phyloP scores from a whole-genome alignment of 2,797 vertebrate genomes.

The Melopsittacus undulatus region DNA sequence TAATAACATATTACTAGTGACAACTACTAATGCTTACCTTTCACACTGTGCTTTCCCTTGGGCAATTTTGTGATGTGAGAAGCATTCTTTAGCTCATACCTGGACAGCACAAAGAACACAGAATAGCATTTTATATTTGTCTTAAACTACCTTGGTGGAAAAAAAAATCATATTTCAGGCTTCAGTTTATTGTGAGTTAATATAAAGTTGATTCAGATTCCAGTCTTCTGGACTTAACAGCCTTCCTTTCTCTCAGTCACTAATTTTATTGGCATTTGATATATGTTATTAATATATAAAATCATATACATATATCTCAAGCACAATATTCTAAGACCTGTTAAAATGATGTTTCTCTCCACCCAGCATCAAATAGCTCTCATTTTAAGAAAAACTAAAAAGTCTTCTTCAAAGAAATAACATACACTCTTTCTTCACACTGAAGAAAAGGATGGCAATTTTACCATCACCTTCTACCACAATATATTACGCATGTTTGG shows the following conservation, averaged over 20 bases:
- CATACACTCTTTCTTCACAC: neutral
- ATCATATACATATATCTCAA: neutral
- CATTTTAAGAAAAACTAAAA: neutral
- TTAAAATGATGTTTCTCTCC: neutral
- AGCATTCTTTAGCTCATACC: constrained; percentile 95
- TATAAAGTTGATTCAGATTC: neutral
- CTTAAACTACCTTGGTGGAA: neutral
- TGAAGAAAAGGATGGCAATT: neutral
- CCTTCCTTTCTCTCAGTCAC: neutral
- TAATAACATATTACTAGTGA: neutral
- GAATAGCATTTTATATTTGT: neutral
- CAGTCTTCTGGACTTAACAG: neutral
- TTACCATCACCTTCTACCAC: neutral
- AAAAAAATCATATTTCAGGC: neutral
- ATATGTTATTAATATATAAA: neutral
- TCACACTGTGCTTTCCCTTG: constrained; percentile 98
- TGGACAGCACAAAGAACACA: constrained; percentile 63
- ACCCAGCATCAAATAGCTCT: neutral
- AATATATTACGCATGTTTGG: accelerated
- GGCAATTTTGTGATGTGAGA: constrained; percentile 94
- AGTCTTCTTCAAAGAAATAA: neutral
- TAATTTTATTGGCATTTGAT: neutral
- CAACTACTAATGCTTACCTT: constrained; percentile 81
- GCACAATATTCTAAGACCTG: neutral
- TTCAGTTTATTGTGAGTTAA: neutral